phyloP scores from a whole-genome alignment of 2,113 vertebrate species.

The Brachirus orientalis region DNA sequence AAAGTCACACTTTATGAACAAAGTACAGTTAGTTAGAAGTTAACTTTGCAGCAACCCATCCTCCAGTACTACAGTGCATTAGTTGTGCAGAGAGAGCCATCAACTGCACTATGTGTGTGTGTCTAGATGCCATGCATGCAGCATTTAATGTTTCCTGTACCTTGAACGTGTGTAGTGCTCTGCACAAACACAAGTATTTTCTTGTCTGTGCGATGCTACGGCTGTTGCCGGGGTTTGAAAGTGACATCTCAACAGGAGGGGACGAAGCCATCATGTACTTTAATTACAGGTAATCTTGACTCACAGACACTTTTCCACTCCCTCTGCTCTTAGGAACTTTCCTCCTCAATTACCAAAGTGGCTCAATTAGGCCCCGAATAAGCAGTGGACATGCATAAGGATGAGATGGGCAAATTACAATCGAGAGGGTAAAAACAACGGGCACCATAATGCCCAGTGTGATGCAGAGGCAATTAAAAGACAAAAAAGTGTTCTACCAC shows the following conservation, averaged over 20 bases:
- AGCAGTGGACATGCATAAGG: slow-evolving; percentile 64
- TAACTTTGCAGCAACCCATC: slow-evolving; percentile 18
- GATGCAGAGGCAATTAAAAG: slow-evolving; percentile 78
- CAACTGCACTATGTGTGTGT: slow-evolving; percentile 8
- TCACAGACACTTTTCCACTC: slow-evolving; percentile 67
- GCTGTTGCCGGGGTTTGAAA: slow-evolving; percentile 62
- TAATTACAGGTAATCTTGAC: slow-evolving; percentile 85
- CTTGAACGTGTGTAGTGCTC: neutral
- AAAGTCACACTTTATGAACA: slow-evolving; percentile 29
- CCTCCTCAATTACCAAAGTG: slow-evolving; percentile 84
- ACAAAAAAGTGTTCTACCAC: slow-evolving; percentile 73
- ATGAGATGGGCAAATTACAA: slow-evolving; percentile 78
- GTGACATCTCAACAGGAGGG: slow-evolving; percentile 76
- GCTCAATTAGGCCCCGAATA: slow-evolving; percentile 81
- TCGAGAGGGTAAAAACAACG: slow-evolving; percentile 77
- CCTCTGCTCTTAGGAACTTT: slow-evolving; percentile 76
- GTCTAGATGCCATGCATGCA: slow-evolving; percentile 8
- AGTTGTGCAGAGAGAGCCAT: slow-evolving; percentile 11
- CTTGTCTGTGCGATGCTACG: slow-evolving; percentile 48
- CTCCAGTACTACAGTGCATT: neutral
- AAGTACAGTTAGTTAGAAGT: slow-evolving; percentile 21
- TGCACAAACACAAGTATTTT: slow-evolving; percentile 56
- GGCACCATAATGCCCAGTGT: slow-evolving; percentile 59
- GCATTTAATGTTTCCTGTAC: neutral
- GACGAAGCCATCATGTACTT: slow-evolving; percentile 81